phyloP scores from a whole-genome alignment of 2,797 vertebrate species.

The Ispidina lecontei region DNA sequence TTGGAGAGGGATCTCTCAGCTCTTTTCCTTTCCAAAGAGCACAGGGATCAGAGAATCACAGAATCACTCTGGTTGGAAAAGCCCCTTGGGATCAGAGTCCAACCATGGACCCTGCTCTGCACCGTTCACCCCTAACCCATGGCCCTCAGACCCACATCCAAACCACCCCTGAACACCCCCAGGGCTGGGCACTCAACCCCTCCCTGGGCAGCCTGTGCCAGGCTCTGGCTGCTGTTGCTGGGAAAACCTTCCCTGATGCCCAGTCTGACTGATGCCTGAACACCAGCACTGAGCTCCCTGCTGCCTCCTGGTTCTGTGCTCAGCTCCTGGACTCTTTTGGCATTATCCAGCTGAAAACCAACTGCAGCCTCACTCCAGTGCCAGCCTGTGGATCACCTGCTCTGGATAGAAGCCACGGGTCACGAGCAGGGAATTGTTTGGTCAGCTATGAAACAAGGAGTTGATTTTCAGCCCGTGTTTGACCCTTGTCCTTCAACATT shows the following conservation, averaged over 20 bases:
- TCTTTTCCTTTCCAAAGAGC: not conserved
- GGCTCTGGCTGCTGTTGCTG: too few relatives aligned
- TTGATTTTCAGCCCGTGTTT: not conserved
- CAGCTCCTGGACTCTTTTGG: not conserved
- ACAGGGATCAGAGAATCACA: not conserved
- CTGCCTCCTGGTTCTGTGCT: not conserved
- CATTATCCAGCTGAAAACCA: not conserved
- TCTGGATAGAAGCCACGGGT: not conserved
- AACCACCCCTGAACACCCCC: too few relatives aligned
- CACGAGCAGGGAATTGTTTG: not conserved
- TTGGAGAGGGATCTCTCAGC: not conserved
- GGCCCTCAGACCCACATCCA: too few relatives aligned
- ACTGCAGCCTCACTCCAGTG: not conserved
- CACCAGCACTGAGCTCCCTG: not conserved
- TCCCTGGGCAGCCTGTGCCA: too few relatives aligned
- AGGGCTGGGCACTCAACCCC: too few relatives aligned
- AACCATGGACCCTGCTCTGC: too few relatives aligned
- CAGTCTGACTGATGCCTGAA: too few relatives aligned
- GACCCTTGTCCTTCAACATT: not conserved
- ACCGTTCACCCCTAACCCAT: too few relatives aligned
- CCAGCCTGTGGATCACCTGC: not conserved
- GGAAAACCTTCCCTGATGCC: too few relatives aligned
- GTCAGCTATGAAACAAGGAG: not conserved
- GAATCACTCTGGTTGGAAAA: too few relatives aligned
- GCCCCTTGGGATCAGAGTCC: too few relatives aligned